Evolutionary conservation across 2,888 invertebrate genomes (phyloP), one percentile per base, ranked within the genome.

Genomic region (Brachyptera risi): DNA sequence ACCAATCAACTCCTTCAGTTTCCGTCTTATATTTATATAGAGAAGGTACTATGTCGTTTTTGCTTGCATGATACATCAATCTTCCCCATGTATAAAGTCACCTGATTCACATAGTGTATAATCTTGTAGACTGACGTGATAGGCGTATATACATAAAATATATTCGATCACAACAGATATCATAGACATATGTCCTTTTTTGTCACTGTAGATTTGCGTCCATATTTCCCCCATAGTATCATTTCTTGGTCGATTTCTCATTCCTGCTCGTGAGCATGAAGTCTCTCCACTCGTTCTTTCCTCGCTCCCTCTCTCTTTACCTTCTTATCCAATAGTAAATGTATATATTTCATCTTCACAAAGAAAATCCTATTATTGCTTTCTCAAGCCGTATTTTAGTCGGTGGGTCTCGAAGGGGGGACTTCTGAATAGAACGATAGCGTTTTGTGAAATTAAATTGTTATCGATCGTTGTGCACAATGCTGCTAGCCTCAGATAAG

Each of bases 401-500:
- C 24, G 37, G 24, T 13, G 47, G 23, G 21, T 13, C 38, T 24
- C 24, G 37, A 44, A 56, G 62, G 60, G 38, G 56, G 58, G 27
- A 50, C 51, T 44, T 59, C 59, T 65, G 65, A 65, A 65, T 63
- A 57, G 65, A 59, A 61, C 62, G 65, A 51, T 61, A 61, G 63
- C 63, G 61, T 65, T 65, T 65, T 65, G 65, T 63, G 65, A 63
- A 65, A 65, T 65, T 65, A 63, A 65, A 65, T 65, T 65, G 63
- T 61, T 65, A 65, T 65, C 65, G 65, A 65, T 65, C 62, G 60
- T 24, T 31, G 31, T 24, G 4, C 51, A 13, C 54, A 37, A 21
- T 54, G 54, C 35, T 54, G 54, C 13, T 31, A 9, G 15, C 17
- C 17, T 54, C 31, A 54, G 54, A 54, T 54, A 54, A 54, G 35